Conservation (phyloP, 2,797 vertebrate species). For the Arnoldichthys spilopterus region DNA sequence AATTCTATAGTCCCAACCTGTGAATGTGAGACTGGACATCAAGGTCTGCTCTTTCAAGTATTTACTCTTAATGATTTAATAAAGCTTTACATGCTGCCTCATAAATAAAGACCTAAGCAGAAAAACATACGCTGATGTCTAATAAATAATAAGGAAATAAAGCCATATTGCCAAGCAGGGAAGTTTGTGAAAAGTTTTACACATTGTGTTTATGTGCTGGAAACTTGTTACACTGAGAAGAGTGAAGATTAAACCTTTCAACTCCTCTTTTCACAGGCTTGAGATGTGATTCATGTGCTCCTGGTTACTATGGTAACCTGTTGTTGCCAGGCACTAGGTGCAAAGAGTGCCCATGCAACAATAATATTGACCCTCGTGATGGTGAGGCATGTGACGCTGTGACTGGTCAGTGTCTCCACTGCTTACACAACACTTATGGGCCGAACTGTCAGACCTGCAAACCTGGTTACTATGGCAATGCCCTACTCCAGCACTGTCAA, state of each 20-base stretch:
- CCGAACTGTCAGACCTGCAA: slow-evolving; percentile 82
- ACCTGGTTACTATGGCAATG: slow-evolving; percentile 85
- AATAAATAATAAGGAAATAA: neutral
- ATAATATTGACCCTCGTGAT: slow-evolving; percentile 82
- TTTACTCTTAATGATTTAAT: neutral
- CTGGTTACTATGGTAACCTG: slow-evolving; percentile 82
- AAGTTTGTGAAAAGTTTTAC: neutral
- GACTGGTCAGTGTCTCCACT: slow-evolving; percentile 84
- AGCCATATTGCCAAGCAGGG: neutral
- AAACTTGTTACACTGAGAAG: neutral
- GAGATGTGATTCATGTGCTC: slow-evolving; percentile 79
- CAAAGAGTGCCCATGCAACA: slow-evolving; percentile 81
- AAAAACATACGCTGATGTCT: neutral
- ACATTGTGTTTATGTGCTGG: neutral
- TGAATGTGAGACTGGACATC: slow-evolving; percentile 79
- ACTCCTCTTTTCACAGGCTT: slow-evolving; percentile 69
- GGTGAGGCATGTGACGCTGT: slow-evolving; percentile 74
- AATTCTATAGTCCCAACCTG: slow-evolving; percentile 75
- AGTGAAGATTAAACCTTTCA: neutral
- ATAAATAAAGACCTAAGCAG: neutral
- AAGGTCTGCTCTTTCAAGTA: slow-evolving; percentile 71
- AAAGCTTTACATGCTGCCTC: neutral
- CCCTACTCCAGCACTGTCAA: slow-evolving; percentile 81
- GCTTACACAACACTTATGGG: slow-evolving; percentile 85
- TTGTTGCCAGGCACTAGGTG: slow-evolving; percentile 66